These are phyloP conservation scores for Danaus chrysippus DNA, from an alignment of 2,888 invertebrate species.

Conservation along the genomic window DNA sequence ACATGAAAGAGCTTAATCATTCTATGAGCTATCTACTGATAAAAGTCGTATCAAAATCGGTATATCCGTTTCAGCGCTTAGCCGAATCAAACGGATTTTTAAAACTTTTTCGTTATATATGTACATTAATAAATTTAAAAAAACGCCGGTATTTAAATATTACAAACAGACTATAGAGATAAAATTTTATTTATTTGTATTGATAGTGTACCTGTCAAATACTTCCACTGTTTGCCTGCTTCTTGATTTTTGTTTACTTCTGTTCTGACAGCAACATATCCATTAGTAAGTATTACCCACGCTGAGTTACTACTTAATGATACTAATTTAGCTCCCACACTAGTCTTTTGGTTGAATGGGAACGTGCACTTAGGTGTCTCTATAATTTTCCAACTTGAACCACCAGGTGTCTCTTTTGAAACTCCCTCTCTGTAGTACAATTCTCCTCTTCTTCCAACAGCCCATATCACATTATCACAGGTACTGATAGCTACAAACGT, in stretches of 20 bases:
- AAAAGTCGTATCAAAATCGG: too few species aligned
- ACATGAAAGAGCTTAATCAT: too few species aligned
- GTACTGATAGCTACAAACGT: constrained; percentile 85
- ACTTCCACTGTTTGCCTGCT: constrained; percentile 92
- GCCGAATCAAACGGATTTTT: too few species aligned
- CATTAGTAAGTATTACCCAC: constrained; percentile 89
- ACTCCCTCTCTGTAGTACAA: constrained; percentile 90
- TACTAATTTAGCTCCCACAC: constrained; percentile 82
- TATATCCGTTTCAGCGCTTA: too few species aligned
- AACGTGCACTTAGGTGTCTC: constrained; percentile 77
- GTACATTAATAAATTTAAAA: too few species aligned
- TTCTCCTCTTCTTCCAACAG: constrained; percentile 91
- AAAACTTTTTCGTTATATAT: too few species aligned
- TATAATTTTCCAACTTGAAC: constrained; percentile 88
- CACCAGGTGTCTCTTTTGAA: constrained; percentile 81
- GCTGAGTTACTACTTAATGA: constrained; percentile 85
- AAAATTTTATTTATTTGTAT: not conserved
- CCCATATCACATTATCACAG: constrained; percentile 88
- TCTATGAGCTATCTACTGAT: too few species aligned
- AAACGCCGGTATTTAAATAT: too few species aligned
- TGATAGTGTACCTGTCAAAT: constrained; percentile 61
- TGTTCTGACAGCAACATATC: constrained; percentile 86
- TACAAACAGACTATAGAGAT: too few species aligned
- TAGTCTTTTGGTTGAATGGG: constrained; percentile 52
- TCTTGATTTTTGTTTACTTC: constrained; percentile 87